Evolutionary conservation across 2,113 vertebrate genomes (phyloP).

Genomic region (Psittacus erithacus): DNA sequence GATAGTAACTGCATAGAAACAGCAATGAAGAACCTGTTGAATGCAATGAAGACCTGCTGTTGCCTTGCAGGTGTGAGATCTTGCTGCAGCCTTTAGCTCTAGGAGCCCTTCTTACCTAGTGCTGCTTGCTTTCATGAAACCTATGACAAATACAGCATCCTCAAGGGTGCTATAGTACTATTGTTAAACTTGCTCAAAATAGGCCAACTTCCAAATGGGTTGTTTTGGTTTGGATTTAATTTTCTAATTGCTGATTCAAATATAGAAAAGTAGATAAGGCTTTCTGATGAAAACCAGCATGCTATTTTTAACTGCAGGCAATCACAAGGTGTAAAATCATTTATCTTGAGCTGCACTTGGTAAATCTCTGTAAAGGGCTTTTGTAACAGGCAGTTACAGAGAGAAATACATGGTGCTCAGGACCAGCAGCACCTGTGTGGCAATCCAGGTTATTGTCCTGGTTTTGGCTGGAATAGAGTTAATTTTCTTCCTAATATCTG

Average conservation of each 20-base stretch:
- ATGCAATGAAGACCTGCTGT: neutral
- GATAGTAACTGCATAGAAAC: neutral
- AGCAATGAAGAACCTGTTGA: neutral
- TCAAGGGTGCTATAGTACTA: neutral
- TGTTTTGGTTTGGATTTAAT: neutral
- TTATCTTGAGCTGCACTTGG: neutral
- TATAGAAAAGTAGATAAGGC: neutral
- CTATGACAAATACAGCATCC: neutral
- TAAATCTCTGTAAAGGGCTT: neutral
- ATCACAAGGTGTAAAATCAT: neutral
- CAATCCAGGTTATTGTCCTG: neutral
- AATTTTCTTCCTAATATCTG: neutral
- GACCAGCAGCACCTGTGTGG: neutral
- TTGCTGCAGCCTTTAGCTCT: neutral
- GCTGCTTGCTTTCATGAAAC: neutral
- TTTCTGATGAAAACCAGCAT: neutral
- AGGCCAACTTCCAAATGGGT: neutral
- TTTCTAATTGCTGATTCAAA: neutral
- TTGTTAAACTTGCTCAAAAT: neutral
- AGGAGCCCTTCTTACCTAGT: neutral
- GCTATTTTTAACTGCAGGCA: neutral
- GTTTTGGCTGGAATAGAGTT: neutral
- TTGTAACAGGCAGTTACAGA: neutral
- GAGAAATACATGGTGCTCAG: neutral
- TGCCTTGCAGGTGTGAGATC: neutral